Evolutionary conservation across 2,797 vertebrate species (phyloP).

Genomic region (Basileuterus tristriatus): DNA sequence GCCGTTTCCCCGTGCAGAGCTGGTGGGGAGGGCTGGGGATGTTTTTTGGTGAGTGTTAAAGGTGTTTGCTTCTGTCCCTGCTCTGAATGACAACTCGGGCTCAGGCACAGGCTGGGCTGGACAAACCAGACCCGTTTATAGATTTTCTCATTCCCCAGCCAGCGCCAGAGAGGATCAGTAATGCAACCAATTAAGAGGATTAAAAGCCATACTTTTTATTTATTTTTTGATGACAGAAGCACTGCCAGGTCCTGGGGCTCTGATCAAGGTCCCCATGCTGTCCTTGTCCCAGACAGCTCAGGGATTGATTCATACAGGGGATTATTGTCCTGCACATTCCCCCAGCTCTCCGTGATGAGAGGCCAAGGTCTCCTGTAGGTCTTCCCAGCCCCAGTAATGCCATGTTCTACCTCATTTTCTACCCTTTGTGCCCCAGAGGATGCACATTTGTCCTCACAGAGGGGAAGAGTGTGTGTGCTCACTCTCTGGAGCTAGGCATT

Average conservation of each 20-base stretch:
- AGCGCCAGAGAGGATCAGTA: not conserved
- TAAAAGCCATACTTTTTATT: not conserved
- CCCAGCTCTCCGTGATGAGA: not conserved
- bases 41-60: not conserved
- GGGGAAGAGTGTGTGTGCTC: rapidly evolving
- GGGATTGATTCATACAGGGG: not conserved
- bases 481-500: not conserved
- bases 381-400: not conserved
- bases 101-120: not conserved
- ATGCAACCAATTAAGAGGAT: slow-evolving; percentile 38
- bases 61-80: not conserved
- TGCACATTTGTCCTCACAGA: rapidly evolving
- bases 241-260: not conserved
- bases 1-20: not conserved
- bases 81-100: not conserved
- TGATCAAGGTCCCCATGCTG: not conserved
- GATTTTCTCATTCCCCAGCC: slow-evolving; percentile 17
- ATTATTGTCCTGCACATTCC: not conserved
- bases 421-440: not conserved
- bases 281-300: not conserved
- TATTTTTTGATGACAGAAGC: not conserved
- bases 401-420: not conserved
- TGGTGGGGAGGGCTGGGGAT: not conserved
- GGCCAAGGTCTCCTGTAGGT: not conserved
- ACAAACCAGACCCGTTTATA: not conserved